Base-by-base conservation (phyloP, 92 coral and sea anemone genomes). In the Palythoa grandiflora region DNA sequence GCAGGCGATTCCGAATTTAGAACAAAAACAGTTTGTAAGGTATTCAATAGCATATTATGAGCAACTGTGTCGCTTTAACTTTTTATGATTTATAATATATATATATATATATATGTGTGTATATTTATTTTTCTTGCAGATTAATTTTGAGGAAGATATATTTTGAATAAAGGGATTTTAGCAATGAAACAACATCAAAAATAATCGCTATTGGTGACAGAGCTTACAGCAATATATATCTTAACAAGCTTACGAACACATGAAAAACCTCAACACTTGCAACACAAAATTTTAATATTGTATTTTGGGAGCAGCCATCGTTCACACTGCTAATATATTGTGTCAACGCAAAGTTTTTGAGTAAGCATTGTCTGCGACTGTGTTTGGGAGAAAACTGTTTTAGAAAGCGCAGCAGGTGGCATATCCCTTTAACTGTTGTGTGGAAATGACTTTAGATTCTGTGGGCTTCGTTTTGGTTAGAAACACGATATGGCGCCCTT, bases 101-200 rank as follows among this genome's bases (percentile, higher is more conserved):
- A 61, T 66, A 4, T 59, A 1, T 11, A 55, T 6, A 51, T 51
- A 51, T 11, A 51, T 11, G 55, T 51, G 11, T 51, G 66, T 14
- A 59, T 59, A 11, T 39, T 60, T 68, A 12, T 81, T 81, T 81
- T 81, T 66, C 73, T 80, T 81, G 57, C 86, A 81, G 86, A 81
- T 66, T 10, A 81, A 66, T 40, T 13, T 66, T 81, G 75, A 66
- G 60, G 57, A 65, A 81, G 86, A 66, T 66, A 20, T 47, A 63
- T 38, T 20, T 15, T 63, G 71, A 65, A 9, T 48, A 65, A 54
- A 50, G 19, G 13, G 55, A 10, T 60, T 38, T 36, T 76, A 35
- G 84, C 4, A 52, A 28, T 17, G 10, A 38, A 47, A n/a, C 17
- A 5, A 3, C 51, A 20, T 10, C 13, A 4, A 38, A 38, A 39